Evolutionary conservation across 2,113 vertebrate genomes (phyloP), one percentile per base, ranked within the genome.

Genomic region (rabbit (Oryctolagus cuniculus)): DNA sequence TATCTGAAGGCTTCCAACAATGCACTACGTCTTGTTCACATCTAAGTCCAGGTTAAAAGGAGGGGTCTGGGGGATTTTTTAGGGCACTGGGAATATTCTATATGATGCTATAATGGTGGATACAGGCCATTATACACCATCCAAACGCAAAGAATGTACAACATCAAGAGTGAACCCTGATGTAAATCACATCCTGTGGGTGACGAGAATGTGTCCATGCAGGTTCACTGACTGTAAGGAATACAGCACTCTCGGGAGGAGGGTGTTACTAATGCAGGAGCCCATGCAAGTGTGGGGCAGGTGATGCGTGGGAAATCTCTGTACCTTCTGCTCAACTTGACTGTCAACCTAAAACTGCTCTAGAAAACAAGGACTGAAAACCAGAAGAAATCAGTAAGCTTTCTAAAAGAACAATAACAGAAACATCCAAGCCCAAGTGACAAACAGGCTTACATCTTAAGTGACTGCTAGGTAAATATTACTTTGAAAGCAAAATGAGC

Each of bases 381-480:
- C 34, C 34, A 55, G 31, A 29, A 22, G 12, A 29, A 29, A 83
- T 58, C 7, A 27, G 29, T 11, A 79, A 78, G 51, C 19, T 84
- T 75, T 49, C 51, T 61, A 63, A 84, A 78, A 63, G 34, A 63
- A 61, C 21, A 78, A 53, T 31, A 61, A 31, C 66, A 87, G 34
- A 74, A 90, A 49, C 21, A 29, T 34, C 17, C 16, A 34, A 91
- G n/a, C 16, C 34, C 58, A 25, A 34, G 22, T 38, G 38, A 29
- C 38, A 83, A 13, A 61, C 25, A 73, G 63, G 36, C 22, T 93
- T 64, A 64, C 9, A 0, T 6, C 72, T 13, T 49, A 89, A 69
- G 77, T 29, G 38, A 22, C 44, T 87, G 87, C 55, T 72, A 19
- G 66, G 66, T 16, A 75, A 87, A 97, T 38, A 79, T 80, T 12